Evolutionary conservation across 2,797 vertebrate species (phyloP), one percentile per base, ranked within the genome.

Genomic region (Chelon labrosus): DNA sequence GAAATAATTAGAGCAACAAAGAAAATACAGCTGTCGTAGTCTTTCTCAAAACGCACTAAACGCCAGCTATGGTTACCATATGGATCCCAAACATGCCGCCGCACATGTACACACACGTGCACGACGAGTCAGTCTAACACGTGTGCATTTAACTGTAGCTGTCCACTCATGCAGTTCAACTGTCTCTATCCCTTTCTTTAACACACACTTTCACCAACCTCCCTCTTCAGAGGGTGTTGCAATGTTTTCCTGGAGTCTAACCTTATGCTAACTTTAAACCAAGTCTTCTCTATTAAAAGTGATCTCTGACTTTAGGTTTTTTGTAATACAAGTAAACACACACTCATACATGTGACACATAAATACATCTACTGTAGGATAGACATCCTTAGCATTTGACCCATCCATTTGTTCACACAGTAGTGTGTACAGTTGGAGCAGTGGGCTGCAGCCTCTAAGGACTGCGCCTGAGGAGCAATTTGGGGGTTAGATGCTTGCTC

Each of bases 21-120:
- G 85, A 88, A 91, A 92, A 88, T 77, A 88, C 74, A 88, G 85
- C 86, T 88, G 82, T 73, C 39, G 38, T 80, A 75, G 69, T 84
- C 71, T 76, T 68, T 42, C 66, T 79, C 19, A 61, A 41, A 61
- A 71, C 25, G 5, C 67, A 50, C 22, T 3, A 22, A 22, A 22
- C 25, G 60, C 16, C 47, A 20, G 76, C 73, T 86, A 54, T 81
- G 66, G 77, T 77, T 64, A 20, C 83, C 82, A 79, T 73, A 82
- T 86, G 83, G 74, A 67, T 22, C 70, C 49, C 71, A 42, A 76
- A 59, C 35, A 46, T 22, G 25, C 44, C 12, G 27, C 1, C 31
- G 10, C 53, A 55, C 53, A 37, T 55, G 53, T 55, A 63, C 53
- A 62, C 49, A 68, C 69, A 63, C 44, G 42, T 38, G 60, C 22